phyloP scores from a whole-genome alignment of 2,888 invertebrate genomes.

The Catocala fraxini region DNA sequence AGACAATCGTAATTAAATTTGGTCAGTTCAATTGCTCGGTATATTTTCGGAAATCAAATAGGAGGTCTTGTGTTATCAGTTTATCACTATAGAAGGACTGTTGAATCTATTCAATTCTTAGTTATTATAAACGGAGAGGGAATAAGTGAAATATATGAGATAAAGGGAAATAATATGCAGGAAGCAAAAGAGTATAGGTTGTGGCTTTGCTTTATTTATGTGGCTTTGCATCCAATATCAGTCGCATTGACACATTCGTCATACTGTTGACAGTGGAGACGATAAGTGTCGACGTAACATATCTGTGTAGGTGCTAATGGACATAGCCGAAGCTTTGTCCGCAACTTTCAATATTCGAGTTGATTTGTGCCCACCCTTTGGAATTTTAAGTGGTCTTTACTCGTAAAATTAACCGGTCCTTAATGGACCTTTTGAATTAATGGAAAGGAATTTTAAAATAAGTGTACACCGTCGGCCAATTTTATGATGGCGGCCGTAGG shows the following conservation, averaged over 20 bases:
- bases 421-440: slow-evolving; percentile 67
- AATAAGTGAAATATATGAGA: too few species aligned
- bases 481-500: slow-evolving; percentile 53
- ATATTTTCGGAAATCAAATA: not conserved
- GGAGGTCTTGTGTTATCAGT: too few species aligned
- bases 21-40: slow-evolving; percentile 1
- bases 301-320: slow-evolving; percentile 79
- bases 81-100: too few species aligned
- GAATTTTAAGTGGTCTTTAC: slow-evolving; percentile 71
- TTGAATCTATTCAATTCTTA: too few species aligned
- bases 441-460: slow-evolving; percentile 71
- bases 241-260: slow-evolving; percentile 52
- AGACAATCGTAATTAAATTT: slow-evolving; percentile 33
- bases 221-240: slow-evolving; percentile 1
- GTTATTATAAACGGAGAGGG: too few species aligned
- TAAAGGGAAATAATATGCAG: too few species aligned
- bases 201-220: too few species aligned
- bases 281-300: slow-evolving; percentile 63
- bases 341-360: slow-evolving; percentile 77
- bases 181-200: too few species aligned
- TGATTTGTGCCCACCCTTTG: slow-evolving; percentile 70
- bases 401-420: slow-evolving; percentile 74
- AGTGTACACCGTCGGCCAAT: slow-evolving; percentile 58
- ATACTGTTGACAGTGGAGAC: slow-evolving; percentile 60
- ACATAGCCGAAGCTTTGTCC: slow-evolving; percentile 63